Conservation (phyloP, 2,797 vertebrate genomes). For the Pampus argenteus region DNA sequence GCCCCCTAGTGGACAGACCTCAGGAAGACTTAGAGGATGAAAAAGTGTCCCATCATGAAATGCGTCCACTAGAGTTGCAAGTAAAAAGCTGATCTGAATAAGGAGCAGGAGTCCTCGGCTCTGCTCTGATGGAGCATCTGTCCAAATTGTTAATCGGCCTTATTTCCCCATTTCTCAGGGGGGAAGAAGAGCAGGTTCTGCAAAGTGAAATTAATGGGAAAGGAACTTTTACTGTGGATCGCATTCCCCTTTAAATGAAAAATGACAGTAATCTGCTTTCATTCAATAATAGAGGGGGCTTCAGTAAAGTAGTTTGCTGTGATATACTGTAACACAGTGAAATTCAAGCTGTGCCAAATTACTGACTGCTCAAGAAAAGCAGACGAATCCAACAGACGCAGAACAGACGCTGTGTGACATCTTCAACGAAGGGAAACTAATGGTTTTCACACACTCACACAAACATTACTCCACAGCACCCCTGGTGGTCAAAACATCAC, state of each 20-base stretch:
- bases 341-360: background rate
- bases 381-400: conserved; percentile 19
- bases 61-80: conserved; percentile 15
- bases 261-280: conserved; percentile 64
- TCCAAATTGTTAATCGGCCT: conserved; percentile 63
- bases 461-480: too few relatives aligned
- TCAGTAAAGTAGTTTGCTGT: conserved; percentile 53
- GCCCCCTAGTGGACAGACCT: conserved; percentile 42
- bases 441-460: conserved; percentile 52
- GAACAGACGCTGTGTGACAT: conserved; percentile 42
- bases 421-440: conserved; percentile 55
- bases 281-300: conserved; percentile 65
- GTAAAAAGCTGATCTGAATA: conserved; percentile 60
- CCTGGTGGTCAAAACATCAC: too few relatives aligned
- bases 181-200: conserved; percentile 43
- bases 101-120: conserved; percentile 34
- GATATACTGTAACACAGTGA: conserved; percentile 36
- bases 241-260: conserved; percentile 57
- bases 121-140: conserved; percentile 61
- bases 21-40: conserved; percentile 29
- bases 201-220: conserved; percentile 56
- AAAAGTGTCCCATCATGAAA: conserved; percentile 23
- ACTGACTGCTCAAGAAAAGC: conserved; percentile 21
- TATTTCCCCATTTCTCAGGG: conserved; percentile 52
- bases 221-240: conserved; percentile 48